Evolutionary conservation across 2,888 invertebrate species (phyloP).

Genomic region (Acheta domesticus): DNA sequence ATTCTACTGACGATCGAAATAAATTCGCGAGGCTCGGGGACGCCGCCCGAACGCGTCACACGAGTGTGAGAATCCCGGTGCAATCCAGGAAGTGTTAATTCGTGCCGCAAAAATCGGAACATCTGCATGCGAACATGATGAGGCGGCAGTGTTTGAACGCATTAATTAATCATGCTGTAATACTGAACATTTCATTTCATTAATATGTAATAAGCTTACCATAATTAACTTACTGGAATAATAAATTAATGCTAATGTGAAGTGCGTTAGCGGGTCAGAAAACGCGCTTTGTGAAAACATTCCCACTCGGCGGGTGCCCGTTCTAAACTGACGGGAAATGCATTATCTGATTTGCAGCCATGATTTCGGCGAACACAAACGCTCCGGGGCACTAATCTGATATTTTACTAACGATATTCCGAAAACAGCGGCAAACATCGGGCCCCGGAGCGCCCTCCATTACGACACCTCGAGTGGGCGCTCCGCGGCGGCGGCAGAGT

Average conservation of each 20-base stretch:
- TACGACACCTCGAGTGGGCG: background rate
- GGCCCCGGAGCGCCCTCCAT: background rate
- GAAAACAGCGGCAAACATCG: background rate
- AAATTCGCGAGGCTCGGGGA: too few relatives aligned
- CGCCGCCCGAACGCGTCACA: too few relatives aligned
- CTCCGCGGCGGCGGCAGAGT: background rate
- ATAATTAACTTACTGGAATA: conserved; percentile 10
- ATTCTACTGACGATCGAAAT: too few relatives aligned
- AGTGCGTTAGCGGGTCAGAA: conserved; percentile 18
- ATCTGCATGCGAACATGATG: background rate
- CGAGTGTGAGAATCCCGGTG: background rate
- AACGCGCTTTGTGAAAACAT: conserved; percentile 18
- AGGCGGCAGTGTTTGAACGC: background rate
- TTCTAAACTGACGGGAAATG: background rate
- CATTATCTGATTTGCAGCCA: conserved; percentile 10
- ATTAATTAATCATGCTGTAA: conserved; percentile 18
- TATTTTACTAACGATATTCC: background rate
- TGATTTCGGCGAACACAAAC: background rate
- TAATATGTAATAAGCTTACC: conserved; percentile 18
- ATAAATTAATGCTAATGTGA: conserved; percentile 18
- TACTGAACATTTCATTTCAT: conserved; percentile 7
- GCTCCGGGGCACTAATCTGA: background rate
- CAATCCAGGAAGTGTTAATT: background rate
- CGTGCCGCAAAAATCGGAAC: background rate
- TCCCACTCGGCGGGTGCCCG: background rate